These are phyloP conservation scores for Neodon shergylaensis DNA, from an alignment of 2,113 vertebrate species.

Conservation along the genomic window DNA sequence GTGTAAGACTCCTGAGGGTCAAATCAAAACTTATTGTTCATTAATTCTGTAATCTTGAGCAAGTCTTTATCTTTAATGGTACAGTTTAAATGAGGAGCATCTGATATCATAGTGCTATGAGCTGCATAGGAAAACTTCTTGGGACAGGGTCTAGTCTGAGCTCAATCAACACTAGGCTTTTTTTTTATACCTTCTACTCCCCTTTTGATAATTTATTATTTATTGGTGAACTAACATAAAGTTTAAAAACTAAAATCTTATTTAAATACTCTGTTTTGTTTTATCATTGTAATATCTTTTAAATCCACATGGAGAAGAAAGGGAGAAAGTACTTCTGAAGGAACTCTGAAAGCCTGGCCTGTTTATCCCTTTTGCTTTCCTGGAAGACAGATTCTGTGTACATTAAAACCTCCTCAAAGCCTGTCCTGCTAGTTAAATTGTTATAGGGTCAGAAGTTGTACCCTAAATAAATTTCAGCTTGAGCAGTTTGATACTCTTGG, in stretches of 20 bases:
- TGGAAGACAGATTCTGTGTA: not conserved
- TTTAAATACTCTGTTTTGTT: not conserved
- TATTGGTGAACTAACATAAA: not conserved
- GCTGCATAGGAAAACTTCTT: not conserved
- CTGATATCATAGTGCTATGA: not conserved
- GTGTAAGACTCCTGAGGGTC: not conserved
- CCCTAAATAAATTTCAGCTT: not conserved
- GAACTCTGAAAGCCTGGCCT: not conserved
- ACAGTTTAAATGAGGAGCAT: not conserved
- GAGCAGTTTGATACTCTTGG: not conserved
- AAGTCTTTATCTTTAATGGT: not conserved
- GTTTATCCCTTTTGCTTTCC: too few species aligned
- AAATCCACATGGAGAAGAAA: not conserved
- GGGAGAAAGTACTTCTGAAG: not conserved
- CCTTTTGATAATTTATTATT: constrained; percentile 4
- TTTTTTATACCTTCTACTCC: not conserved
- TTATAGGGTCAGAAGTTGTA: not conserved
- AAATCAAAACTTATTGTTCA: not conserved
- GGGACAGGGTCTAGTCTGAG: not conserved
- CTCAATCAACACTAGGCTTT: not conserved
- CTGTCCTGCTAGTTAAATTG: not conserved
- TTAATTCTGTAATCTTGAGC: not conserved
- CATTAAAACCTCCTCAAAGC: rapidly evolving
- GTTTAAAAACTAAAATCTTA: not conserved
- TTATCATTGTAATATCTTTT: not conserved